Evolutionary conservation across 2,113 vertebrate species (phyloP).

Genomic region (Erinaceus europaeus): DNA sequence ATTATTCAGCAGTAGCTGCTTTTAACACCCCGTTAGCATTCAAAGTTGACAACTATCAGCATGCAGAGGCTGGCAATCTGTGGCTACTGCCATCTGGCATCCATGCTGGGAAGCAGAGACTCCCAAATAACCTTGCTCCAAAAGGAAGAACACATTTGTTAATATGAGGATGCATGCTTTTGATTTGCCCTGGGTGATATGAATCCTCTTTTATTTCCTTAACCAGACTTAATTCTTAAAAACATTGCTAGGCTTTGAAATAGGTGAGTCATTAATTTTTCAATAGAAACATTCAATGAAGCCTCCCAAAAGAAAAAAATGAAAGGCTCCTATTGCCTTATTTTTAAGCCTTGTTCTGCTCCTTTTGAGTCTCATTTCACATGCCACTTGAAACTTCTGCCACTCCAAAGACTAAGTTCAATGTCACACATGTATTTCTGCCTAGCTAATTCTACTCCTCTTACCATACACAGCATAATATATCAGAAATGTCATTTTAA

Average conservation of each 20-base stretch:
- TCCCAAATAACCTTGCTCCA: conserved; percentile 45
- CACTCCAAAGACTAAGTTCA: background rate
- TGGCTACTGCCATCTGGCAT: conserved; percentile 62
- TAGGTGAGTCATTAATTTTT: background rate
- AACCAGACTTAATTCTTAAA: background rate
- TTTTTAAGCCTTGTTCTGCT: background rate
- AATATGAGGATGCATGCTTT: background rate
- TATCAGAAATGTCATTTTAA: background rate
- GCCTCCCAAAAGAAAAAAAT: background rate
- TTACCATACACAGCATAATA: background rate
- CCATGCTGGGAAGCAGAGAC: conserved; percentile 44
- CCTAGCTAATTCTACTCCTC: background rate
- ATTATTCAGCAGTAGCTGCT: background rate
- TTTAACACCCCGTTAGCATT: conserved; percentile 31
- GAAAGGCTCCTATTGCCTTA: background rate
- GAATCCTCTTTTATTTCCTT: background rate
- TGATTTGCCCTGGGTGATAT: conserved; percentile 4
- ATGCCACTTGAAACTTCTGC: background rate
- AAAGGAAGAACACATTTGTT: conserved; percentile 34
- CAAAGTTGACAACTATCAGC: conserved; percentile 32
- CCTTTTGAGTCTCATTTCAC: background rate
- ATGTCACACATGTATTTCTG: background rate
- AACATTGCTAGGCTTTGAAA: background rate
- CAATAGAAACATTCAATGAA: background rate
- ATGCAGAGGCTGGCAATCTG: conserved; percentile 38